Conservation (phyloP, 2,888 invertebrate species). For the Aspidapion aeneum region DNA sequence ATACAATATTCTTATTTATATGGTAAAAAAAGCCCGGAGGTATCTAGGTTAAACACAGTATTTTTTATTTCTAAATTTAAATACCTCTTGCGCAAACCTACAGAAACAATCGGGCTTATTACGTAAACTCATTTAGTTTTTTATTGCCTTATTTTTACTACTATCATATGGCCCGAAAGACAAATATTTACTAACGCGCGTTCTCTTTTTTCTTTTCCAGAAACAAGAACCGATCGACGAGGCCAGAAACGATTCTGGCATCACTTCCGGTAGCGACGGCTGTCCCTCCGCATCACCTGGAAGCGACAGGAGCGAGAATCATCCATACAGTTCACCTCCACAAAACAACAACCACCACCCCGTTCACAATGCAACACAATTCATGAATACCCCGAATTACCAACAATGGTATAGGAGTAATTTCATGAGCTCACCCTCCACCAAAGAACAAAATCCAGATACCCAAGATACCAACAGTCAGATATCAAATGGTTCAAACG, state of each 20-base stretch:
- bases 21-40: too few relatives aligned
- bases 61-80: slow-evolving; percentile 36
- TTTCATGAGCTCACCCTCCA: slow-evolving; percentile 8
- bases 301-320: slow-evolving; percentile 46
- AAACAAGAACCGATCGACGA: slow-evolving; percentile 54
- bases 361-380: neutral
- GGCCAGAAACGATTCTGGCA: slow-evolving; percentile 55
- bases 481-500: neutral
- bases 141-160: slow-evolving; percentile 25
- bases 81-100: slow-evolving; percentile 27
- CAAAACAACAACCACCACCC: neutral
- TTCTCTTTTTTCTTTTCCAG: slow-evolving; percentile 44
- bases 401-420: slow-evolving; percentile 11
- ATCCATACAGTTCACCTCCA: slow-evolving; percentile 19
- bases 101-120: slow-evolving; percentile 26
- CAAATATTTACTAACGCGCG: slow-evolving; percentile 13
- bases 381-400: slow-evolving; percentile 7
- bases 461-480: neutral
- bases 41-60: too few relatives aligned
- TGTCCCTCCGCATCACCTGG: slow-evolving; percentile 60
- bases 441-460: slow-evolving; percentile 3
- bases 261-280: slow-evolving; percentile 57
- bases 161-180: slow-evolving; percentile 12
- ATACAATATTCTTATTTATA: too few relatives aligned
- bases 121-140: slow-evolving; percentile 27